Conservation (phyloP, 2,797 vertebrate species). For the Sciurus vulgaris region DNA sequence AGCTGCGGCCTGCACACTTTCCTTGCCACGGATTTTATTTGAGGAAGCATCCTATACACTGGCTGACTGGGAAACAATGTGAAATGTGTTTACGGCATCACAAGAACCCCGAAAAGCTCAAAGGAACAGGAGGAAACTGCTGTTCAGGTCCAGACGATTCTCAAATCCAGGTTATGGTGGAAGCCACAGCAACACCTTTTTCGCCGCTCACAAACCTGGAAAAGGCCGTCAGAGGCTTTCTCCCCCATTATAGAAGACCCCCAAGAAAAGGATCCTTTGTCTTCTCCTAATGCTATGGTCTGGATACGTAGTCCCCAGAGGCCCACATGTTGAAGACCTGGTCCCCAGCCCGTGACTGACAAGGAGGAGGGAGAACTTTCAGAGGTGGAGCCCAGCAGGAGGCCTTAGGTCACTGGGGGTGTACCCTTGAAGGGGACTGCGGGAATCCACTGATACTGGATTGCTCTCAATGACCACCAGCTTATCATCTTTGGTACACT, state of each 20-base stretch:
- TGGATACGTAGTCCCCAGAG: neutral
- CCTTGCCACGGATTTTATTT: constrained; percentile 74
- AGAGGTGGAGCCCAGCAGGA: neutral
- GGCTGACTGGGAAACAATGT: constrained; percentile 63
- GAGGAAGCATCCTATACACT: constrained; percentile 71
- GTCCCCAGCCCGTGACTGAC: neutral
- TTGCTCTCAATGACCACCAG: neutral
- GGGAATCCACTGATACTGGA: neutral
- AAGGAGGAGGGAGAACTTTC: neutral
- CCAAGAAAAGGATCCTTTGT: neutral
- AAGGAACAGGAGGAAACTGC: neutral
- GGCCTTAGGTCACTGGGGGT: no score
- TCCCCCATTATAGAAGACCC: neutral
- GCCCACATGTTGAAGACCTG: neutral
- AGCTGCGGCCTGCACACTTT: constrained; percentile 82
- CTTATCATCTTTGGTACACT: neutral
- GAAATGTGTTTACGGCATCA: constrained; percentile 27
- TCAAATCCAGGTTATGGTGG: neutral
- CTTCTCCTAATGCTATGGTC: neutral
- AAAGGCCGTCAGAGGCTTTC: neutral
- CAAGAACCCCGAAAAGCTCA: neutral
- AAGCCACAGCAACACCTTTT: neutral
- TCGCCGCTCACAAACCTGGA: neutral
- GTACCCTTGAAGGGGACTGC: no score
- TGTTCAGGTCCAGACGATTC: neutral